Conservation (phyloP, 2,797 vertebrate species). For the Cossypha niveicapilla region DNA sequence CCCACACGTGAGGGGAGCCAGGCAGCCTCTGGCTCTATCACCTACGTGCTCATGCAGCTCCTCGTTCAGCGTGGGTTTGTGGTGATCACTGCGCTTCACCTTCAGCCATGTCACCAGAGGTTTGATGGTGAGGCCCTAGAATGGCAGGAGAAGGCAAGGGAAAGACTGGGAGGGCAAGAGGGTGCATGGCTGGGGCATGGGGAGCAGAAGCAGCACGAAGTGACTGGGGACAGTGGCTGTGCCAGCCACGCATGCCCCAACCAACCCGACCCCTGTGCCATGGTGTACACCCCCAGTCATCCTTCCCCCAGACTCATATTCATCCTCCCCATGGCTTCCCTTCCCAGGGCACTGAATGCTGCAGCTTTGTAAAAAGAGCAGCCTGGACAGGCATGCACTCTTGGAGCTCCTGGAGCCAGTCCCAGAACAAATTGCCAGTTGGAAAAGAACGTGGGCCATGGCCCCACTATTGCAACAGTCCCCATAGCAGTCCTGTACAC, state of each 20-base stretch:
- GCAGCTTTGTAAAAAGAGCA: not conserved
- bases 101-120: conserved; percentile 94
- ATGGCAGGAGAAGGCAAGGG: conserved; percentile 33
- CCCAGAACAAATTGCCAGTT: not conserved
- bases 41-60: conserved; percentile 93
- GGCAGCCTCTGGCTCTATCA: not conserved
- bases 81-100: conserved; percentile 90
- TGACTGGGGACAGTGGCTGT: not conserved
- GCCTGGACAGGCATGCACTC: rapidly evolving
- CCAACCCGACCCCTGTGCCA: rapidly evolving
- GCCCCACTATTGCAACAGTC: rapidly evolving
- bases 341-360: rapidly evolving
- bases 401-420: not conserved
- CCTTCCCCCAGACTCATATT: not conserved
- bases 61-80: conserved; percentile 93
- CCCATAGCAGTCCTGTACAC: rapidly evolving
- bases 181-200: not conserved
- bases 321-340: not conserved
- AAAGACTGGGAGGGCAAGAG: conserved; percentile 29
- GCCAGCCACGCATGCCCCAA: rapidly evolving
- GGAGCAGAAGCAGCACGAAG: not conserved
- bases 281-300: rapidly evolving
- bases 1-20: rapidly evolving
- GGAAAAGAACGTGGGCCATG: rapidly evolving
- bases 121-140: conserved; percentile 94